Percentiles rank a stretch among this genome's conserved stretches.
phyloP scores from a whole-genome alignment of 2,797 vertebrate genomes.

The Rousettus madagascariensis region DNA sequence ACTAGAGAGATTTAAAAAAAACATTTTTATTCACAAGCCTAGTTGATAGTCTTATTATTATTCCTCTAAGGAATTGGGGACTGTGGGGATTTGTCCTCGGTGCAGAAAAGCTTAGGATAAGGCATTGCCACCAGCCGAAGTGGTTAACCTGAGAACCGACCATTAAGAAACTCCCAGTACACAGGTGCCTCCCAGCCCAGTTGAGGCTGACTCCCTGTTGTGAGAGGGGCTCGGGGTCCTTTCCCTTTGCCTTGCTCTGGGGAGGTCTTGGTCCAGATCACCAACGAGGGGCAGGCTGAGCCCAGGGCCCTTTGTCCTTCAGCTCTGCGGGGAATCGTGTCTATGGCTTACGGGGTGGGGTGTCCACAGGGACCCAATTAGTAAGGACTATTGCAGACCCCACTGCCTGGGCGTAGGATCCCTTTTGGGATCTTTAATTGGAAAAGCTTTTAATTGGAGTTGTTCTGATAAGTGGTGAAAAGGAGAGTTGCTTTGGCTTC shows the following conservation, averaged over 20 bases:
- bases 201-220: not conserved
- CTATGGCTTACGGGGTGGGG: not conserved
- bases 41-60: constrained; percentile 73
- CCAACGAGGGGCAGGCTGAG: not conserved
- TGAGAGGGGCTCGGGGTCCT: not conserved
- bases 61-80: constrained; percentile 60
- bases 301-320: not conserved
- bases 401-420: not conserved
- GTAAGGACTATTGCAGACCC: constrained; percentile 30
- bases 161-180: not conserved
- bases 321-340: not conserved
- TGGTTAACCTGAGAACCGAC: constrained; percentile 27
- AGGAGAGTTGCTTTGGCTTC: not conserved
- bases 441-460: constrained; percentile 59
- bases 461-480: not conserved
- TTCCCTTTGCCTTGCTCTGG: not conserved
- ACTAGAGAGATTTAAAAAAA: constrained; percentile 67
- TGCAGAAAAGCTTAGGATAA: constrained; percentile 9
- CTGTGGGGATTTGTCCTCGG: constrained; percentile 13
- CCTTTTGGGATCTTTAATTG: constrained; percentile 60
- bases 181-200: not conserved
- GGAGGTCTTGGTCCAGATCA: not conserved
- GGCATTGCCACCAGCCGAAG: constrained; percentile 46
- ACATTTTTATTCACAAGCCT: constrained; percentile 54
- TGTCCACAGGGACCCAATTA: constrained; percentile 63